phyloP scores from a whole-genome alignment of 2,113 vertebrate genomes.

The Genyomyrus donnyi region DNA sequence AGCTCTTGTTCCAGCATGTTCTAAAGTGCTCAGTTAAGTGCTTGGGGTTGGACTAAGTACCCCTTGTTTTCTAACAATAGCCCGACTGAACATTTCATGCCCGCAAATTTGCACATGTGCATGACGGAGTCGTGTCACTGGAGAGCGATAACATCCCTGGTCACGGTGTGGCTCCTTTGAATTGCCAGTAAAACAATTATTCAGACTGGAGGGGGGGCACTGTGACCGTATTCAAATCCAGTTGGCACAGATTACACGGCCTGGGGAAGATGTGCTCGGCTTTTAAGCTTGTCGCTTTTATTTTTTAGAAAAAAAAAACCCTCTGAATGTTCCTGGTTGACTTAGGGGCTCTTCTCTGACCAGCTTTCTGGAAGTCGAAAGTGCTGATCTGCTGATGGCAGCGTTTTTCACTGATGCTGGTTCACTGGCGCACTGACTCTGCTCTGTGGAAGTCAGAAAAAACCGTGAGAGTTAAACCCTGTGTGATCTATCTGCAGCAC shows the following conservation, averaged over 20 bases:
- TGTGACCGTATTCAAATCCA: not conserved
- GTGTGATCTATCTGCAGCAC: not conserved
- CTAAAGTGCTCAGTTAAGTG: not conserved
- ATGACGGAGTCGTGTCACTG: not conserved
- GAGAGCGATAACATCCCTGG: not conserved
- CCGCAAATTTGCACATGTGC: not conserved
- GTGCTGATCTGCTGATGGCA: not conserved
- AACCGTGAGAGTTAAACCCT: not conserved
- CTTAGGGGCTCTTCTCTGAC: not conserved
- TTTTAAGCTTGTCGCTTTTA: not conserved
- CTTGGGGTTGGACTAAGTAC: not conserved
- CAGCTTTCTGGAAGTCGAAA: not conserved
- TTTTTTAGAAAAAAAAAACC: not conserved
- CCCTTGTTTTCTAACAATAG: not conserved
- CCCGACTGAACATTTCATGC: not conserved
- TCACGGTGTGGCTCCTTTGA: not conserved
- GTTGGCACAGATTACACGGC: not conserved
- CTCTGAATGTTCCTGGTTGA: not conserved
- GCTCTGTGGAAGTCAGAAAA: not conserved
- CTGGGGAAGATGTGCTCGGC: not conserved
- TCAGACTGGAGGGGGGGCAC: not conserved
- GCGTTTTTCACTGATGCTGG: not conserved
- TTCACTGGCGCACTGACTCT: not conserved
- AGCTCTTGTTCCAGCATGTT: not conserved
- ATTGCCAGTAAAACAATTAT: not conserved